A percentile compares a stretch with the other conserved stretches of the same genome.
Evolutionary conservation across 2,888 invertebrate genomes (phyloP).

Genomic region (Cenopis cana): DNA sequence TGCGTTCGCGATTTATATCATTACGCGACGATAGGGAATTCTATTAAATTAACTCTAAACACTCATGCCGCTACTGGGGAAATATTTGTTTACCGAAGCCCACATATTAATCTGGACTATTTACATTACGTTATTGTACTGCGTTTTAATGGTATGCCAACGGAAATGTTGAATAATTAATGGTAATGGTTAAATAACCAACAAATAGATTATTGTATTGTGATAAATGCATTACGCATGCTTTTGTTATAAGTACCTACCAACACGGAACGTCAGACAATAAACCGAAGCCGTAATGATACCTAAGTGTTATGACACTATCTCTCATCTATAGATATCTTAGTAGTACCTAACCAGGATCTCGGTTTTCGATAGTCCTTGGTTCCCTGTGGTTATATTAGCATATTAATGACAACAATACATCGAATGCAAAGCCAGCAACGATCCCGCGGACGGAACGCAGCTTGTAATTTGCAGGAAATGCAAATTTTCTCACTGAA

Average conservation of each 20-base stretch:
- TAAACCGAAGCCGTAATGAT: neutral
- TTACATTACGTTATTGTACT: constrained; percentile 46
- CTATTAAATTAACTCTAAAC: constrained; percentile 70
- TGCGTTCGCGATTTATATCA: constrained; percentile 68
- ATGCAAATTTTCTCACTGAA: constrained; percentile 36
- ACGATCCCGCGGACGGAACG: constrained; percentile 24
- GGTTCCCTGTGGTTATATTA: constrained; percentile 15
- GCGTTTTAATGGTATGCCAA: constrained; percentile 46
- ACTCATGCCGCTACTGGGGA: constrained; percentile 54
- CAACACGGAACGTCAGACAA: neutral
- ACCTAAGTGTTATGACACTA: constrained; percentile 5
- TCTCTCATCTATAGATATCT: constrained; percentile 1
- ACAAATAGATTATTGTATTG: constrained; percentile 27
- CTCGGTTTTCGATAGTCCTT: constrained; percentile 21
- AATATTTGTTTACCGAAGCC: constrained; percentile 59
- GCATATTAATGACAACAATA: constrained; percentile 39
- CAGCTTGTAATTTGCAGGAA: constrained; percentile 41
- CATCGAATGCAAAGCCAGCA: constrained; percentile 38
- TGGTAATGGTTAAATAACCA: constrained; percentile 27
- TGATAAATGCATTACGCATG: constrained; percentile 15
- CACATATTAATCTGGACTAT: constrained; percentile 54
- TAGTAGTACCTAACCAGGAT: neutral
- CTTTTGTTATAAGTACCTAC: constrained; percentile 5
- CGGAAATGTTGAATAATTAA: constrained; percentile 39
- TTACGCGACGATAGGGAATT: constrained; percentile 57